phyloP scores from a whole-genome alignment of 2,113 vertebrate species.

The Kryptolebias marmoratus region DNA sequence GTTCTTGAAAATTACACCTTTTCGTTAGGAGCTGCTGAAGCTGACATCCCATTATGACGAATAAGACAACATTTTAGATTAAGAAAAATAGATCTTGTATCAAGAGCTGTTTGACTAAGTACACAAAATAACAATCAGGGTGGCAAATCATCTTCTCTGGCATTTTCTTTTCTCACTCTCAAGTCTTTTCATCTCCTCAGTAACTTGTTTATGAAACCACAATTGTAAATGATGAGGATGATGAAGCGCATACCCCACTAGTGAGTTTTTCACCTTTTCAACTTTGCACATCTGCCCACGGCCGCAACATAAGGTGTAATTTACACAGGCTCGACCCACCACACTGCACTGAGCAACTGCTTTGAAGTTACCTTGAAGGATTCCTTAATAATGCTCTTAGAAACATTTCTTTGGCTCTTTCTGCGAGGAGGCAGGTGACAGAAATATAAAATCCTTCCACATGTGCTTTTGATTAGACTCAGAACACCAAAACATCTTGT shows the following conservation, averaged over 20 bases:
- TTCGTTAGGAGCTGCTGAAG: slow-evolving; percentile 19
- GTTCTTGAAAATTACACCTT: slow-evolving; percentile 32
- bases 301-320: slow-evolving; percentile 58
- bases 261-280: slow-evolving; percentile 45
- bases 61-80: slow-evolving; percentile 6
- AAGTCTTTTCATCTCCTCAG: neutral
- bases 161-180: slow-evolving; percentile 4
- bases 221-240: slow-evolving; percentile 10
- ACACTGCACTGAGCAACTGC: slow-evolving; percentile 57
- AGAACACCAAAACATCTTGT: slow-evolving; percentile 8
- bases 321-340: slow-evolving; percentile 60
- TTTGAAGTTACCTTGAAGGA: slow-evolving; percentile 68
- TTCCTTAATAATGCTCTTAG: slow-evolving; percentile 73
- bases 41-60: slow-evolving; percentile 13
- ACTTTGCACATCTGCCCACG: slow-evolving; percentile 30
- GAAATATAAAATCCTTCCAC: slow-evolving; percentile 24
- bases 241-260: slow-evolving; percentile 9
- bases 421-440: slow-evolving; percentile 38
- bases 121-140: slow-evolving; percentile 25
- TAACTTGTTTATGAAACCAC: slow-evolving; percentile 10
- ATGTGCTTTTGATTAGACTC: slow-evolving; percentile 22
- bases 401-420: slow-evolving; percentile 59
- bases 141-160: slow-evolving; percentile 1
- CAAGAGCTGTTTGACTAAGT: slow-evolving; percentile 30
- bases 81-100: slow-evolving; percentile 10